Evolutionary conservation across 2,797 vertebrate species (phyloP), one percentile per base, ranked within the genome.

Genomic region (Vireo griseus): DNA sequence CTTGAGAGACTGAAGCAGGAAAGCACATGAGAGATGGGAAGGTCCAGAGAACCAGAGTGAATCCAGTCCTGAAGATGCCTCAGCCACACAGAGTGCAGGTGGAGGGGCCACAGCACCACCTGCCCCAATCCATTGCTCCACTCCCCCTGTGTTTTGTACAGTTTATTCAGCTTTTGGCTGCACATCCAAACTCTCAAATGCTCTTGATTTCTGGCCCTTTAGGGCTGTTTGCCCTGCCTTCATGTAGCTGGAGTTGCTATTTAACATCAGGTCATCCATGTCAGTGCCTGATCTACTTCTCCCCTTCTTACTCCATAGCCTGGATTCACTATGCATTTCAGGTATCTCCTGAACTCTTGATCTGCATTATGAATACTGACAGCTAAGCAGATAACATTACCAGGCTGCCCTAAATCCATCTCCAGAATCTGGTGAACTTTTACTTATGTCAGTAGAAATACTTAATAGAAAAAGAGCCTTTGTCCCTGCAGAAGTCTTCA

Each of bases 301-400:
- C 29, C 28, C 10, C 9, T 72, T 88, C 86, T 55, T 58, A 39
- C 26, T 68, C 67, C 62, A 29, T 44, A 68, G n/a, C 11, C 31
- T 77, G 31, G 40, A 6, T 78, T 83, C 89, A 77, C 33, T 44
- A 51, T 24, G 72, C 35, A 39, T 75, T 91, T 82, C 37, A 44
- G 28, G 1, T 58, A 47, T 24, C 57, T 87, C 71, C 67, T 67
- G 75, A 83, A 84, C 67, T 87, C 75, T 66, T 89, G 44, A 79
- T 92, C 69, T 69, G 29, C 48, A 77, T 88, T 94, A 91, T 61
- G 61, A 94, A 86, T 84, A 93, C 93, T n/a, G 74, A 40, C 45
- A 92, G 74, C 71, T 47, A 87, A 92, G 65, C 52, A 87, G 78
- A 61, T 91, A 94, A 77, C 28, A 45, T 61, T 78, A 73, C n/a